These are phyloP conservation scores for Caenorhabditis wallacei DNA, from an alignment of 2,888 invertebrate genomes.

Conservation along the genomic window DNA sequence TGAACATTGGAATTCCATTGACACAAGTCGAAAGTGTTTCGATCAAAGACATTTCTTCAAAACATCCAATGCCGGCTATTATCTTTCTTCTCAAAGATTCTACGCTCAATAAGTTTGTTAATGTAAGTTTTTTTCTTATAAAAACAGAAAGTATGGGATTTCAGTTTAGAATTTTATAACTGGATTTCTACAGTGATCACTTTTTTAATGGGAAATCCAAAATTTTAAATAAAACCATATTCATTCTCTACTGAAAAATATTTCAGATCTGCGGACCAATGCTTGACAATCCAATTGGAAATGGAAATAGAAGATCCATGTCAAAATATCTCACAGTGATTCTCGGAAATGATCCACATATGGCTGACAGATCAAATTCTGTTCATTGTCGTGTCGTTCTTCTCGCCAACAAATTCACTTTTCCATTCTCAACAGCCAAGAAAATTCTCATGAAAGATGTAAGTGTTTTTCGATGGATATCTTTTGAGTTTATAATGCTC, in stretches of 20 bases:
- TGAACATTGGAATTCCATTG: conserved; percentile 47
- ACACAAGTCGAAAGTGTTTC: conserved; percentile 45
- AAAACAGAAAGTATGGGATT: background rate
- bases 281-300: background rate
- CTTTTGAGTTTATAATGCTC: background rate
- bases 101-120: conserved; percentile 12
- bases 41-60: conserved; percentile 17
- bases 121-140: background rate
- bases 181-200: no score
- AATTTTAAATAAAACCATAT: no score
- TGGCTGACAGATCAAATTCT: background rate
- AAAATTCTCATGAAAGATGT: conserved; percentile 45
- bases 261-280: conserved; percentile 7
- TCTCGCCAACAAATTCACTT: conserved; percentile 39
- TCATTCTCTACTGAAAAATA: no score
- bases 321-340: conserved; percentile 42
- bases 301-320: background rate
- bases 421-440: conserved; percentile 38
- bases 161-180: no score
- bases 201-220: no score
- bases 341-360: conserved; percentile 10
- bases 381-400: conserved; percentile 31
- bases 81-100: conserved; percentile 20
- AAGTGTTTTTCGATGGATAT: background rate
- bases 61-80: conserved; percentile 27